Base-by-base conservation (phyloP, 2,113 vertebrate genomes). In the Diadophis punctatus region DNA sequence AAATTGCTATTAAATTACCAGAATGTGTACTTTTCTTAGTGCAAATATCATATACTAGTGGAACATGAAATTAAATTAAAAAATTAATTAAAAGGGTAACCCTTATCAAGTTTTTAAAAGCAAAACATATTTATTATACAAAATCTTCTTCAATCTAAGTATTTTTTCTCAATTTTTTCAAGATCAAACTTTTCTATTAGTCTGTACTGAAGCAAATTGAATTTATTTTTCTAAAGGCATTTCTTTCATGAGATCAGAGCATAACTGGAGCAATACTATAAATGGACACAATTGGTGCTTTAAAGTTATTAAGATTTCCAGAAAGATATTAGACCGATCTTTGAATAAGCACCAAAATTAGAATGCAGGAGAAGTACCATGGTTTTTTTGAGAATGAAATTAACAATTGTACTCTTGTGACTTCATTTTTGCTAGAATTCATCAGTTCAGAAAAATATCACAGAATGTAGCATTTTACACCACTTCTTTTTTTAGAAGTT, bases 261-360 rank as follows among this genome's bases (percentile, higher is more conserved):
- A 95, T 95, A 96, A 96, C 91, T 95, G 93, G 95, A 96, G 91
- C 93, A 89, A 95, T 96, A 96, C 96, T 92, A 88, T 92, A 95
- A 96, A 96, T 0, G 0, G 95, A 91, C 80, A 93, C 90, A 94
- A 92, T 91, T 92, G 88, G 43, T 92, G 80, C 93, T 95, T 96
- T 97, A 94, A 95, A 95, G 60, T 95, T 95, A 92, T 94, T 87
- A 91, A 87, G 94, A 89, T 94, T 95, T 96, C 94, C 89, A 95
- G 94, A 93, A 95, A 94, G 91, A 56, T 92, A 11, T 22, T 2
- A 9, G 48, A 88, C 92, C 93, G 51, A 85, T 96, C 94, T 94
- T 92, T 95, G 90, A 95, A 68, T 92, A 80, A 93, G 52, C 25
- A 49, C 55, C 92, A 55, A 86, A 52, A 74, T 46, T 91, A 95